These are phyloP conservation scores for Rousettus leschenaultii DNA, from an alignment of 2,113 vertebrate species.

Conservation along the genomic window DNA sequence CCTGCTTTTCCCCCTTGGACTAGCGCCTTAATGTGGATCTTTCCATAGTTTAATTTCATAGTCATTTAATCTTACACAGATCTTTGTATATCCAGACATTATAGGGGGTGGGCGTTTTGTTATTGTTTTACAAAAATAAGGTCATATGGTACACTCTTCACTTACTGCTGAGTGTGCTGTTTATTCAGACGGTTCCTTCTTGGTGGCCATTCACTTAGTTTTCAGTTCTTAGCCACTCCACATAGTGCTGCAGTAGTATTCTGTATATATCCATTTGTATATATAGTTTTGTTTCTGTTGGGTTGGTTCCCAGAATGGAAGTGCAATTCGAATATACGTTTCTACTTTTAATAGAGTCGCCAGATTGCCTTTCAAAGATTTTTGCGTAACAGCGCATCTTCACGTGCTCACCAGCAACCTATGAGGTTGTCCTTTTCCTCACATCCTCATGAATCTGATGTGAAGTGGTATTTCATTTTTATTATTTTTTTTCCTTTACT, in stretches of 20 bases:
- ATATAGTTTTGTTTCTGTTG: conserved; percentile 37
- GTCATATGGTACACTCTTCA: neutral
- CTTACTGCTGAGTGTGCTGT: neutral
- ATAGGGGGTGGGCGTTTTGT: neutral
- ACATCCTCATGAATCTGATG: neutral
- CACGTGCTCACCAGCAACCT: neutral
- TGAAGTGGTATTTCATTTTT: neutral
- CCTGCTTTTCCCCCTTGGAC: neutral
- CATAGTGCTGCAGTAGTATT: neutral
- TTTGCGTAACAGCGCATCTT: neutral
- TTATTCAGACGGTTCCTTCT: neutral
- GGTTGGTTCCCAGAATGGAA: conserved; percentile 33
- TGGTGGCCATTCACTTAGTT: neutral
- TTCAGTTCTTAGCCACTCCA: neutral
- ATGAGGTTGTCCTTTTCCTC: neutral
- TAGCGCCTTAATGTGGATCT: neutral
- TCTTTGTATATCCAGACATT: neutral
- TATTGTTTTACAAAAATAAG: neutral
- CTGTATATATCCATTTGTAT: neutral
- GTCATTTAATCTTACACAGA: neutral
- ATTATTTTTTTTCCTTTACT: neutral
- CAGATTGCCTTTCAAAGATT: neutral
- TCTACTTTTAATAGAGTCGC: neutral
- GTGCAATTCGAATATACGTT: neutral
- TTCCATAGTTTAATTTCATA: neutral